Base-by-base conservation (phyloP, 1,140 invertebrate genomes). In the Heterodera carotae region DNA sequence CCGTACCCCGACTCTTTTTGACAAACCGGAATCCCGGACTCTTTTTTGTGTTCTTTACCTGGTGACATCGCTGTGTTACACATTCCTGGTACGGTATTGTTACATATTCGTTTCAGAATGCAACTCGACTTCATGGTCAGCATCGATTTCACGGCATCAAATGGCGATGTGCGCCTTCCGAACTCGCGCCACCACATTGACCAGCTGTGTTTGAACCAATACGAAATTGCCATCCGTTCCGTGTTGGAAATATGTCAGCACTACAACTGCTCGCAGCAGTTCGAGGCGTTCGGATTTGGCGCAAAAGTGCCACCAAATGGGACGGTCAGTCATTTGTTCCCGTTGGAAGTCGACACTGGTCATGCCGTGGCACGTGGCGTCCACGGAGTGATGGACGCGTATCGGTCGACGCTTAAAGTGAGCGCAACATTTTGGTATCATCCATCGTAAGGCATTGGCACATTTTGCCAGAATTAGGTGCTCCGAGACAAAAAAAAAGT, bases 111-210 rank as follows among this genome's bases (percentile, higher is more conserved):
- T 5, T 22, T 15, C 56, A 82, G 81, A 29, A 89, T 90, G 22
- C 88, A 91, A 83, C 83, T 92, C 15, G 89, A 91, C 84, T 91
- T 90, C 81, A 91, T 90, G 15, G 90, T 92, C 81, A 91, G 91
- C 36, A 90, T 92, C 75, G 92, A 92, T 86, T 92, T 92, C 84
- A 92, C 92, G 27, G 91, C 91, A 18, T 92, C 92, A 22, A 92
- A 92, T 89, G 91, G 91, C 15, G 89, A 91, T 81, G 91, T 91
- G 2, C 85, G 88, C 56, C 82, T 88, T n/a, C 89, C 90, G 0
- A 83, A 87, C 7, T 92, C 91, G 0, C 88, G 92, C 10, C 92
- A 92, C 84, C 91, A 90, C 83, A 88, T 90, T 33, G 88, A 88
- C 79, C 84, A 86, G 1, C 85, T 87, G 76, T 78, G 82, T 73